Percentiles rank a stretch among this genome's conserved stretches.
These are phyloP conservation scores for Uropetala carovei DNA, from an alignment of 2,888 invertebrate genomes.

Conservation along the genomic window DNA sequence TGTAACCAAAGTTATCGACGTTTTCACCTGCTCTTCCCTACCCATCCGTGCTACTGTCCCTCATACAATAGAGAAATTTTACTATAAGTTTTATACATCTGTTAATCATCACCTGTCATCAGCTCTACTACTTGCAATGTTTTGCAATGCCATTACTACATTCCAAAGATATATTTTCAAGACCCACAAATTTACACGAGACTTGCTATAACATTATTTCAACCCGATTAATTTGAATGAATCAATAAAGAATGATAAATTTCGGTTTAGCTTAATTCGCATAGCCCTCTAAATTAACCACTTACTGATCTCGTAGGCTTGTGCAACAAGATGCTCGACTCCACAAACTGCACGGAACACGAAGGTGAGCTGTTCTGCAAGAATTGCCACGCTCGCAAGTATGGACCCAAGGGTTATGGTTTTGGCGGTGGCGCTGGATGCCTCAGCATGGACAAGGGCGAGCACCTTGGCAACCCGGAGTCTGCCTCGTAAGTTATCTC, in stretches of 20 bases:
- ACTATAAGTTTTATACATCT: too few species aligned
- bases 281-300: background rate
- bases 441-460: constrained; percentile 96
- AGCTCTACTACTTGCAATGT: too few species aligned
- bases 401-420: constrained; percentile 98
- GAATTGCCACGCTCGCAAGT: constrained; percentile 97
- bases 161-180: too few species aligned
- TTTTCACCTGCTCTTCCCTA: too few species aligned
- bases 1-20: too few species aligned
- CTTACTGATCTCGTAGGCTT: constrained; percentile 81
- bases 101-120: too few species aligned
- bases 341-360: constrained; percentile 98
- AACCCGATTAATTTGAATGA: too few species aligned
- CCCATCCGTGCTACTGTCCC: background rate
- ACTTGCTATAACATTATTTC: too few species aligned
- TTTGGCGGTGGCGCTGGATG: constrained; percentile 99
- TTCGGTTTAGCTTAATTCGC: background rate
- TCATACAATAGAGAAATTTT: background rate
- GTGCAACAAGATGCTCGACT: constrained; percentile 98
- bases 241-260: too few species aligned
- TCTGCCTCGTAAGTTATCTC: constrained; percentile 83
- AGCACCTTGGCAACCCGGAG: constrained; percentile 82
- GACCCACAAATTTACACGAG: too few species aligned
- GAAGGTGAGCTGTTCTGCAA: constrained; percentile 98
- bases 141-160: too few species aligned